A percentile compares a stretch with the other conserved stretches of the same genome.
Conservation (phyloP, 2,113 vertebrate species). For the Setophaga coronata region DNA sequence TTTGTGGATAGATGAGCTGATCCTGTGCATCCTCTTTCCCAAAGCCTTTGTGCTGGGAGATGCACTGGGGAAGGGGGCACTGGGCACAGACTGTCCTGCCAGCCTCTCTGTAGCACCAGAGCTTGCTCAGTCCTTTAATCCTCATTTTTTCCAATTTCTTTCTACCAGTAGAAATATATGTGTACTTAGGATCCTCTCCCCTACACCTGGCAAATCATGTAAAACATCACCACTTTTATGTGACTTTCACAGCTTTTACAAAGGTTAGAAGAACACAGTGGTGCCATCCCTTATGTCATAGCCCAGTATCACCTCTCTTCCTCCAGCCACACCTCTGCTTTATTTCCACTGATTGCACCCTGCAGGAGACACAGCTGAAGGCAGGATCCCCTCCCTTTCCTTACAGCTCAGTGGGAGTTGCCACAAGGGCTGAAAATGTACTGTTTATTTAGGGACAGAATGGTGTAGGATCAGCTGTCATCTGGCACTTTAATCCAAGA, state of each 20-base stretch:
- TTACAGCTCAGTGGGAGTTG: not conserved
- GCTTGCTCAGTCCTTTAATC: not conserved
- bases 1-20: not conserved
- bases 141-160: not conserved
- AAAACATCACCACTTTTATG: not conserved
- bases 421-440: not conserved
- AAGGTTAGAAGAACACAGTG: not conserved
- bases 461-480: not conserved
- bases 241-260: not conserved
- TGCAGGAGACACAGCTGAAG: not conserved
- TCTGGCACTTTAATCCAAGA: not conserved
- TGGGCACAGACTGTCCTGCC: not conserved
- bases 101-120: not conserved
- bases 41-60: not conserved
- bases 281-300: not conserved
- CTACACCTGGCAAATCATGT: not conserved
- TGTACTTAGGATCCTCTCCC: not conserved
- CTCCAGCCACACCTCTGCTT: not conserved
- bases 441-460: not conserved
- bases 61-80: not conserved
- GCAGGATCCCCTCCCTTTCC: not conserved
- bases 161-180: not conserved
- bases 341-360: not conserved
- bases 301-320: not conserved
- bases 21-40: rapidly evolving